A percentile compares a stretch with the other conserved stretches of the same genome.
Conservation (phyloP, 2,888 invertebrate genomes). For the Selenia dentaria region DNA sequence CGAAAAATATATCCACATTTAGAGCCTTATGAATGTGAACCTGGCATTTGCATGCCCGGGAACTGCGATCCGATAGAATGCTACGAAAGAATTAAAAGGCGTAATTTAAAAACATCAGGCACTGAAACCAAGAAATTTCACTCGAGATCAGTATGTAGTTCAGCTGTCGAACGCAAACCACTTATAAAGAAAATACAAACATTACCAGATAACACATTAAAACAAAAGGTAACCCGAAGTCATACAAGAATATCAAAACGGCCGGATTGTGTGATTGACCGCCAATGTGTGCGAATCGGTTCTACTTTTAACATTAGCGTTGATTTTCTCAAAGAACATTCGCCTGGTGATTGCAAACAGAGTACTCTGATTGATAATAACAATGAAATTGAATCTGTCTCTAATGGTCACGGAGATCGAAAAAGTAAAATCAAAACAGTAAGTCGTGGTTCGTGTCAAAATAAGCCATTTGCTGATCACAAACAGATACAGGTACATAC, state of each 20-base stretch:
- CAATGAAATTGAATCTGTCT: neutral
- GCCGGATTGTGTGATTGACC: neutral
- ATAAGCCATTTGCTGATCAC: neutral
- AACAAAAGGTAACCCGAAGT: neutral
- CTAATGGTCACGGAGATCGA: neutral
- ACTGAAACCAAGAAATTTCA: constrained; percentile 11
- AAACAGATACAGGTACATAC: neutral
- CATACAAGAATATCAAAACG: neutral
- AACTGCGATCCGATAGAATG: constrained; percentile 46
- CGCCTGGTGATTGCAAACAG: neutral
- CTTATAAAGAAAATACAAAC: constrained; percentile 10
- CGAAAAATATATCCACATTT: constrained; percentile 22
- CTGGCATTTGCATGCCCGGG: constrained; percentile 43
- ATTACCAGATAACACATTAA: neutral
- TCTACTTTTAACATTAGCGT: constrained; percentile 44
- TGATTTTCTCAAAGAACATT: neutral
- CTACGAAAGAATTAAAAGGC: constrained; percentile 38
- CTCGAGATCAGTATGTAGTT: constrained; percentile 16
- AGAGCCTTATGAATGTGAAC: constrained; percentile 50
- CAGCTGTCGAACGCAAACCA: constrained; percentile 5
- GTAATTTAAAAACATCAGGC: constrained; percentile 21
- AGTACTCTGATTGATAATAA: neutral
- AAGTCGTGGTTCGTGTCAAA: neutral
- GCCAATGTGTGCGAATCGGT: constrained; percentile 30
- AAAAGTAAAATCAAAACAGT: neutral